Conservation (phyloP, 2,113 vertebrate species). For the Cinclus cinclus region DNA sequence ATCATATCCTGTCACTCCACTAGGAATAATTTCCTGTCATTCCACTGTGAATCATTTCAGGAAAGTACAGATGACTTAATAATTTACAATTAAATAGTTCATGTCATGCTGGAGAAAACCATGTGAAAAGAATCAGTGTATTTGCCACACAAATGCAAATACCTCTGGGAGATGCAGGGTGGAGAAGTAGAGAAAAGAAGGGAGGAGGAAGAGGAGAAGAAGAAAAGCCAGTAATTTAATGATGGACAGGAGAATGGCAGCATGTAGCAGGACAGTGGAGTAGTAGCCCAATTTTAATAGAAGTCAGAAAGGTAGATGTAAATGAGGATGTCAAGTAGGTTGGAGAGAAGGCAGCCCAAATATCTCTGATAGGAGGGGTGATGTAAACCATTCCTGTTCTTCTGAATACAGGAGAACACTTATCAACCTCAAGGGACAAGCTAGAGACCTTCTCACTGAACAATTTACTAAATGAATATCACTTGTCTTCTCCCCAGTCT, state of each 20-base stretch:
- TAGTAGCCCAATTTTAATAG: background rate
- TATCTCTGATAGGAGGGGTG: background rate
- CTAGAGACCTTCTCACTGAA: background rate
- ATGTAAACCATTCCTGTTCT: background rate
- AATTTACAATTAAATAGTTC: conserved; percentile 60
- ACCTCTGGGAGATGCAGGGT: background rate
- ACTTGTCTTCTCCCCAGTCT: background rate
- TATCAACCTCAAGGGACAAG: background rate
- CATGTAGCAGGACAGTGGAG: background rate
- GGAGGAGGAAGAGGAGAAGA: background rate
- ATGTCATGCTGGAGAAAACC: conserved; percentile 1
- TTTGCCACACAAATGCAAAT: conserved; percentile 42
- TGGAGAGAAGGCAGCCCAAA: background rate
- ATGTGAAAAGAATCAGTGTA: background rate
- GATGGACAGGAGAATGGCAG: background rate
- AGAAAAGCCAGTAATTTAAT: background rate
- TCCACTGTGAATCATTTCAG: conserved; percentile 41
- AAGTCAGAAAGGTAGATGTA: background rate
- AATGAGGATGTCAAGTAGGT: background rate
- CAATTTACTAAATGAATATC: background rate
- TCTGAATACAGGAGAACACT: background rate
- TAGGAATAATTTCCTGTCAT: conserved; percentile 63
- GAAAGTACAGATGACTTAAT: conserved; percentile 62
- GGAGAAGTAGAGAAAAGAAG: background rate
- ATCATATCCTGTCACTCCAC: conserved; percentile 59